These are phyloP conservation scores for Salminus brasiliensis DNA, from an alignment of 2,113 vertebrate genomes.

Conservation along the genomic window DNA sequence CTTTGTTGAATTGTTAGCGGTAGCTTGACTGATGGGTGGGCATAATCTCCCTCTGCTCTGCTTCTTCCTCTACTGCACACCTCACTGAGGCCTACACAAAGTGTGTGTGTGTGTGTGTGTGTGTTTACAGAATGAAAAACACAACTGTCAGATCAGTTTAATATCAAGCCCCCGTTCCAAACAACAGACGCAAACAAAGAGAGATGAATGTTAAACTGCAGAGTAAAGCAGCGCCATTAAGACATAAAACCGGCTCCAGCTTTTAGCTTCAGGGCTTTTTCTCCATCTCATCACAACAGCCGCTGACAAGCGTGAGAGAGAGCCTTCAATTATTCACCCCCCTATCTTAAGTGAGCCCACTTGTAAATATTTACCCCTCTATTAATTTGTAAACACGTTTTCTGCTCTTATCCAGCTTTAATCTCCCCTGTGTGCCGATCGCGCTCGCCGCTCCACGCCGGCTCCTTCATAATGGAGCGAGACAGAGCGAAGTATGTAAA, in stretches of 20 bases:
- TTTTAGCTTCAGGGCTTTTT: constrained; percentile 25
- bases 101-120: constrained; percentile 27
- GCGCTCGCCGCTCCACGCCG: constrained; percentile 35
- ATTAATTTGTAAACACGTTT: constrained; percentile 61
- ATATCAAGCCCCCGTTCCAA: constrained; percentile 9
- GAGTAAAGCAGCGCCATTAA: constrained; percentile 31
- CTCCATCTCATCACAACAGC: constrained; percentile 26
- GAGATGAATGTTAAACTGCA: constrained; percentile 11
- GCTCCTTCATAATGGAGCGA: constrained; percentile 25
- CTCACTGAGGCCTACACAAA: not conserved
- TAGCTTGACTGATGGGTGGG: not conserved
- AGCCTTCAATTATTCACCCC: constrained; percentile 53
- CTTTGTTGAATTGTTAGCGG: no score
- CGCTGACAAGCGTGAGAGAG: constrained; percentile 14
- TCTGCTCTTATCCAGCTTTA: constrained; percentile 52
- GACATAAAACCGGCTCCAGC: constrained; percentile 28
- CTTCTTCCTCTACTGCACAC: not conserved
- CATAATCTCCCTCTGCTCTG: not conserved
- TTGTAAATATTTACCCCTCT: constrained; percentile 58
- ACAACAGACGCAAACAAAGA: constrained; percentile 42
- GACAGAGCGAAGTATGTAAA: constrained; percentile 22
- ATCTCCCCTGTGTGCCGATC: constrained; percentile 50
- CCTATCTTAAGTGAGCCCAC: constrained; percentile 38
- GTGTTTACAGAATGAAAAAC: not conserved
- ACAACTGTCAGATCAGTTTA: constrained; percentile 35